A percentile compares a stretch with the other conserved stretches of the same genome.
phyloP scores from a whole-genome alignment of 2,888 invertebrate genomes.

The Pachycephus smyrnensis region DNA sequence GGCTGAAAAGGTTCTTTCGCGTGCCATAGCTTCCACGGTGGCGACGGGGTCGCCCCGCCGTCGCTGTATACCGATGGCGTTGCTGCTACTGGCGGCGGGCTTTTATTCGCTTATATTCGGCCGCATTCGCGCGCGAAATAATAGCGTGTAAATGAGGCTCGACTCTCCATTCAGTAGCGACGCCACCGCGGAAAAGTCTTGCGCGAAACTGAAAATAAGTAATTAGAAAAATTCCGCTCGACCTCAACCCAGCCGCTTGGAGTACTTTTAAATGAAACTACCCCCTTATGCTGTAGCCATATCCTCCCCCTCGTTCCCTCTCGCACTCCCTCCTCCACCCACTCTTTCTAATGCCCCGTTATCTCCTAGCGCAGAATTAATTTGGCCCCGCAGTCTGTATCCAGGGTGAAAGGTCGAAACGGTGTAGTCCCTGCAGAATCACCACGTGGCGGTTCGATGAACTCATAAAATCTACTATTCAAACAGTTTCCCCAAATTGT shows the following conservation, averaged over 20 bases:
- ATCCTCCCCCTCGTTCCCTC: conserved; percentile 21
- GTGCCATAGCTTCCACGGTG: background rate
- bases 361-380: conserved; percentile 22
- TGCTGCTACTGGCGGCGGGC: background rate
- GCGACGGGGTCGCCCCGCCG: no score
- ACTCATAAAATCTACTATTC: no score
- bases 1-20: conserved; percentile 14
- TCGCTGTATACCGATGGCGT: no score
- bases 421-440: no score
- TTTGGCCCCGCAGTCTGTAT: no score
- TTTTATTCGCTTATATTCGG: conserved; percentile 1
- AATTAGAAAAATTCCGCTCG: conserved; percentile 9
- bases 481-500: no score
- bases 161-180: conserved; percentile 3
- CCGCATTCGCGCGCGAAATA: conserved; percentile 12
- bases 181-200: conserved; percentile 11
- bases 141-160: conserved; percentile 12
- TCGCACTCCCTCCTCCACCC: conserved; percentile 9
- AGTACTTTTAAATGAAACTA: no score
- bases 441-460: no score
- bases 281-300: no score
- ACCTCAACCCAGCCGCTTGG: background rate
- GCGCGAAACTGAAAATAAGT: conserved; percentile 6
- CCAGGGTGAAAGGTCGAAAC: no score
- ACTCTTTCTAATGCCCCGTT: conserved; percentile 32